Evolutionary conservation across 1,140 invertebrate species (phyloP).

Genomic region (Panagrolaimus sp.): DNA sequence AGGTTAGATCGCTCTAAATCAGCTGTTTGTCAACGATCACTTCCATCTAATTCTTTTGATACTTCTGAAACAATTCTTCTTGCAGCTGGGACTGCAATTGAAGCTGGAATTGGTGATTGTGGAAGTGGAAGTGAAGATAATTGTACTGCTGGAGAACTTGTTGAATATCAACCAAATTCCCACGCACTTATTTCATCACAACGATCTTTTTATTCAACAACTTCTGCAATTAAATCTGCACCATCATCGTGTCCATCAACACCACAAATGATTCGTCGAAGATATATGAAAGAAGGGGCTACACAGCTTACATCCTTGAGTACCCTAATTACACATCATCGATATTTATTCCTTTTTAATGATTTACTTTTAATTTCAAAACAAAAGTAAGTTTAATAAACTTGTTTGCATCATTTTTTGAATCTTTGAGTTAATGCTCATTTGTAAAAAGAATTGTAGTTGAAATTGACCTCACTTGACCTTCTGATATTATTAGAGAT

Average conservation of each 20-base stretch:
- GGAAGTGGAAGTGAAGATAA: too few species aligned
- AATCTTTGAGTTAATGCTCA: too few species aligned
- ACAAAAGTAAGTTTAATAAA: slow-evolving; percentile 60
- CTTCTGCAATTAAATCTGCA: slow-evolving; percentile 13
- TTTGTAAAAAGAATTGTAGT: too few species aligned
- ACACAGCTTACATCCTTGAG: slow-evolving; percentile 50
- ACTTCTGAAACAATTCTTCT: not conserved
- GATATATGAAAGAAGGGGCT: slow-evolving; percentile 38
- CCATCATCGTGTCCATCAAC: slow-evolving; percentile 29
- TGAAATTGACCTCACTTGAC: not conserved
- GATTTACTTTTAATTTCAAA: slow-evolving; percentile 62
- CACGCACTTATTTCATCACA: slow-evolving; percentile 11
- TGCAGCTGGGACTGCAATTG: slow-evolving; percentile 5
- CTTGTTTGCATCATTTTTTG: not conserved
- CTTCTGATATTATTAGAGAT: not conserved
- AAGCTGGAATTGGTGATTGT: slow-evolving; percentile 20
- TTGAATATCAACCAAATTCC: not conserved
- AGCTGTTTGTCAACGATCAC: slow-evolving; percentile 1
- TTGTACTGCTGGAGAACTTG: slow-evolving; percentile 7
- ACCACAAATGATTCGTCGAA: slow-evolving; percentile 23
- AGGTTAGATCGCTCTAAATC: not conserved
- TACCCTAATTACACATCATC: slow-evolving; percentile 55
- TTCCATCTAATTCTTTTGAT: slow-evolving; percentile 9
- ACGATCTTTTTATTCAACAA: not conserved
- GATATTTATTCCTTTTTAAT: slow-evolving; percentile 62